Evolutionary conservation across 1,140 invertebrate genomes (phyloP).

Genomic region (Diuraphis noxia): DNA sequence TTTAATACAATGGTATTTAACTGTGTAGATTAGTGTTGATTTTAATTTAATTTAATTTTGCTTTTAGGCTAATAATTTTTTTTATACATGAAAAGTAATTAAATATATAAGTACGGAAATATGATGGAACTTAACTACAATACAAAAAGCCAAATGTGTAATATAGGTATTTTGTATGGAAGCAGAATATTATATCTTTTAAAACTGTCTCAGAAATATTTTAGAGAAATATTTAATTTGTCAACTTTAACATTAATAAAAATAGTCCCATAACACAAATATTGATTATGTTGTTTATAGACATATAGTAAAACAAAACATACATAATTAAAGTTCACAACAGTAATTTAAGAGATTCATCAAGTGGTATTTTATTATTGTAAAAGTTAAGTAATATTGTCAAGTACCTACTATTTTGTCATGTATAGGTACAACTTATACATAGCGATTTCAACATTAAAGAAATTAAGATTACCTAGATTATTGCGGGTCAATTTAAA

Average conservation of each 20-base stretch:
- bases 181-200: neutral
- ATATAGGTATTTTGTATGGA: neutral
- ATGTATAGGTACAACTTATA: too few relatives aligned
- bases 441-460: too few relatives aligned
- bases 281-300: neutral
- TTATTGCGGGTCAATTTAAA: too few relatives aligned
- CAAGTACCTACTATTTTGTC: too few relatives aligned
- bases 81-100: neutral
- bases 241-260: neutral
- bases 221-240: neutral
- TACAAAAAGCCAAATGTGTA: neutral
- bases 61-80: neutral
- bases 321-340: too few relatives aligned
- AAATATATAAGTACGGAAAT: too few relatives aligned
- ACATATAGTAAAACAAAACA: neutral
- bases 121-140: too few relatives aligned
- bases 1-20: neutral
- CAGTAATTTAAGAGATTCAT: neutral
- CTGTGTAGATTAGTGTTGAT: neutral
- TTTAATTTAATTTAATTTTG: neutral
- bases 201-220: neutral
- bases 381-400: too few relatives aligned
- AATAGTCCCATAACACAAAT: neutral
- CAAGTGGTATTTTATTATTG: neutral
- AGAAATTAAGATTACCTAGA: too few relatives aligned